These are phyloP conservation scores for Pelecanoides urinatrix DNA, from an alignment of 2,113 vertebrate genomes.

Conservation along the genomic window DNA sequence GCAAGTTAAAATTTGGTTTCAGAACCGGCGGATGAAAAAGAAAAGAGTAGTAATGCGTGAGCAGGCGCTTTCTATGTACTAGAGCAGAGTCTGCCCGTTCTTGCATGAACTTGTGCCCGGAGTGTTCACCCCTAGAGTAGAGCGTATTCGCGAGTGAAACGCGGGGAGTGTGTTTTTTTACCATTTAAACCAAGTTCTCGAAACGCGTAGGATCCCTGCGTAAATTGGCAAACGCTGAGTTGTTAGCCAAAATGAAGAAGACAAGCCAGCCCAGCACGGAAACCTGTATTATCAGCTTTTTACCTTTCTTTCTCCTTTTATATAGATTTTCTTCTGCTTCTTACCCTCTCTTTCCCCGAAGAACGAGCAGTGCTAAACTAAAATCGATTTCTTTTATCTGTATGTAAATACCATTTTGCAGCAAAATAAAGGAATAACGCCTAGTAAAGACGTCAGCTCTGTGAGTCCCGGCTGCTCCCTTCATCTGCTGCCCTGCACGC, in stretches of 20 bases:
- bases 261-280: background rate
- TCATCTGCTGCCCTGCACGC: slow-evolving; percentile 10
- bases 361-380: slow-evolving; percentile 39
- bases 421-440: slow-evolving; percentile 59
- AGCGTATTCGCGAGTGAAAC: background rate
- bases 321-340: slow-evolving; percentile 32
- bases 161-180: background rate
- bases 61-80: slow-evolving; percentile 82
- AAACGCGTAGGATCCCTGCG: background rate
- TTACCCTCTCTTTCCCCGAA: slow-evolving; percentile 6
- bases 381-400: slow-evolving; percentile 36
- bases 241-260: background rate
- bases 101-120: slow-evolving; percentile 52
- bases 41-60: slow-evolving; percentile 90
- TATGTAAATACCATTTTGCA: slow-evolving; percentile 61
- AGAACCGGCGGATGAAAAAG: slow-evolving; percentile 96
- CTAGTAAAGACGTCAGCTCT: slow-evolving; percentile 36
- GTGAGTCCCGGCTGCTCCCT: slow-evolving; percentile 24
- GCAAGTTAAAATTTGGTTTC: slow-evolving; percentile 99
- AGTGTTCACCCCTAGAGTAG: slow-evolving; percentile 47
- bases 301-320: slow-evolving; percentile 25
- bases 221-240: background rate
- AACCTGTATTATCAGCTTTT: slow-evolving; percentile 46
- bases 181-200: background rate
- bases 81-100: slow-evolving; percentile 1